Percentiles rank a stretch among this genome's conserved stretches.
phyloP scores from a whole-genome alignment of 2,113 vertebrate species.

The Nothobranchius furzeri region DNA sequence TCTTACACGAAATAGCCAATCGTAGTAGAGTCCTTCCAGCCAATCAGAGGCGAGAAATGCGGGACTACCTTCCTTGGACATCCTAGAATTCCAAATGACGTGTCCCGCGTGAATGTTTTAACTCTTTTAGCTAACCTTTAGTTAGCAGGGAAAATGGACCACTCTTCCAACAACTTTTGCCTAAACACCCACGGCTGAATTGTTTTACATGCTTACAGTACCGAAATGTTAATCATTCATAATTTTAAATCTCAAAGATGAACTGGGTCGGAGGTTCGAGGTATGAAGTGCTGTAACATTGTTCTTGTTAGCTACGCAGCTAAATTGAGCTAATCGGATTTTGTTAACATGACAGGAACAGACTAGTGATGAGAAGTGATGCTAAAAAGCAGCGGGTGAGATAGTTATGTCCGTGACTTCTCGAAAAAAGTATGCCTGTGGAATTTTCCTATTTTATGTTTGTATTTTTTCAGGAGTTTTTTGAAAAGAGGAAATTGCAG shows the following conservation, averaged over 20 bases:
- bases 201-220: neutral
- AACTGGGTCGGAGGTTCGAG: constrained; percentile 89
- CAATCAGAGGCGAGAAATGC: too few relatives aligned
- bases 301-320: neutral
- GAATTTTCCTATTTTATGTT: neutral
- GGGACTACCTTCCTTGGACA: too few relatives aligned
- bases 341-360: constrained; percentile 73
- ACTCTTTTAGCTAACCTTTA: neutral
- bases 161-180: neutral
- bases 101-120: too few relatives aligned
- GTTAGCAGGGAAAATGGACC: too few relatives aligned
- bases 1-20: too few relatives aligned
- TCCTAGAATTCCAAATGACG: too few relatives aligned
- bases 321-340: neutral
- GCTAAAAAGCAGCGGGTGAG: constrained; percentile 87
- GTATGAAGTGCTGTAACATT: constrained; percentile 56
- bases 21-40: too few relatives aligned
- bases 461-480: constrained; percentile 83
- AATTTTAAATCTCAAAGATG: constrained; percentile 65
- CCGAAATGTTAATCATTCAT: neutral
- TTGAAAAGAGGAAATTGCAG: constrained; percentile 89
- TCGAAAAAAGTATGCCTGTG: too few relatives aligned
- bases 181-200: neutral
- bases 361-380: constrained; percentile 84
- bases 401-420: accelerated